phyloP scores from a whole-genome alignment of 2,888 invertebrate genomes.

The Arrhopalites spinosus region DNA sequence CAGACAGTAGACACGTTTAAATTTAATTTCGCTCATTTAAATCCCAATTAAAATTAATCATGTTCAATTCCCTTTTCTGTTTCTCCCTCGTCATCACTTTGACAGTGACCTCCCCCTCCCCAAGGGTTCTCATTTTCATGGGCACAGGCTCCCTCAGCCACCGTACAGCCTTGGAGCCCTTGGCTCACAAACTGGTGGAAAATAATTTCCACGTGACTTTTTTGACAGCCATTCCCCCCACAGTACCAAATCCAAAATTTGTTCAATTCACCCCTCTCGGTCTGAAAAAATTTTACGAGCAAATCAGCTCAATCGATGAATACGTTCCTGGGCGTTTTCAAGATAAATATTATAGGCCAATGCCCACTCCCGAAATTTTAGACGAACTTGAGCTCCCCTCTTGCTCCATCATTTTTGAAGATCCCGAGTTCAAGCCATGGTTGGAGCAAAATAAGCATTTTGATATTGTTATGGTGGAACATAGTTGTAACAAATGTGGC shows the following conservation, averaged over 20 bases:
- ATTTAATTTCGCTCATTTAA: no score
- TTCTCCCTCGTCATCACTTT: no score
- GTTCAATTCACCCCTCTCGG: neutral
- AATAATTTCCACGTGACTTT: slow-evolving; percentile 10
- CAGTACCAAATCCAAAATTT: slow-evolving; percentile 6
- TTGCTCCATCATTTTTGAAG: neutral
- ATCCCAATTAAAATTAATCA: no score
- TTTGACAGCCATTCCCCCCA: neutral
- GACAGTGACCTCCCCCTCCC: no score
- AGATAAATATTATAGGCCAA: neutral
- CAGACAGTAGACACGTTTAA: no score
- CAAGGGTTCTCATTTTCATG: no score
- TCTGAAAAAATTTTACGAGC: neutral
- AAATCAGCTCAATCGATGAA: neutral
- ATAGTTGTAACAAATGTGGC: slow-evolving; percentile 13
- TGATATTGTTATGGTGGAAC: neutral
- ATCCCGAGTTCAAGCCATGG: neutral
- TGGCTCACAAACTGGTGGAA: slow-evolving; percentile 18
- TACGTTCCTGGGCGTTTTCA: neutral
- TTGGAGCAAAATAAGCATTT: neutral
- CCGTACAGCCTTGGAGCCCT: slow-evolving; percentile 2
- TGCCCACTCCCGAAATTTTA: neutral
- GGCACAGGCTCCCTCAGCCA: no score
- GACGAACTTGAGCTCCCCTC: neutral
- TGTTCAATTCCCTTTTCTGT: no score